Conservation (phyloP, 2,888 invertebrate genomes). For the Steromphala cineraria region DNA sequence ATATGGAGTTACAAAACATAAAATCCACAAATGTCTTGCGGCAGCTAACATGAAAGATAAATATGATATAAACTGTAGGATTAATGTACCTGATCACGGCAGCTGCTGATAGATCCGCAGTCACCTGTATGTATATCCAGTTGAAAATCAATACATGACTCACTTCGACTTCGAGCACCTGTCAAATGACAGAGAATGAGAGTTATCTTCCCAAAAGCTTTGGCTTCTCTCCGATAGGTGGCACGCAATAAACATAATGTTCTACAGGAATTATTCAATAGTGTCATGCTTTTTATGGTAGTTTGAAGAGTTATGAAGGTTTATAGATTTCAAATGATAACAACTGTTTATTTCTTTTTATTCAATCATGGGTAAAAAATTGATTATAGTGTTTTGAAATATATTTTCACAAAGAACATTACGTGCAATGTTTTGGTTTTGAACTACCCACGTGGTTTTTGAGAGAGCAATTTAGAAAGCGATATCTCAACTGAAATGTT, state of each 20-base stretch:
- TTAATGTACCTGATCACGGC: not conserved
- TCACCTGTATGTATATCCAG: not conserved
- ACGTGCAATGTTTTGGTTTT: not conserved
- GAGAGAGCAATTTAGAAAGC: no score
- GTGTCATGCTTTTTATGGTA: not conserved
- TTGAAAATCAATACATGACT: not conserved
- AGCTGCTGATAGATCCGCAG: not conserved
- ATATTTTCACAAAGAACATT: not conserved
- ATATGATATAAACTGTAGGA: not conserved
- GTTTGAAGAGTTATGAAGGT: no score
- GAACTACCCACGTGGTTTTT: not conserved
- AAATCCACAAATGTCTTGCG: no score
- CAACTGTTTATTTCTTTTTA: no score
- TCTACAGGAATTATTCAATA: not conserved
- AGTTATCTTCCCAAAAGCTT: not conserved
- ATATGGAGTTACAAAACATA: no score
- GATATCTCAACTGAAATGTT: no score
- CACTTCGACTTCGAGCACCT: not conserved
- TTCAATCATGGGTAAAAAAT: no score
- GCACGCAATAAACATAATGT: not conserved
- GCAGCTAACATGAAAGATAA: no score
- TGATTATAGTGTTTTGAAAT: no score
- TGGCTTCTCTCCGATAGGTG: not conserved
- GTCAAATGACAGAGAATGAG: slow-evolving; percentile 6
- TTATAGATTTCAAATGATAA: no score